Evolutionary conservation across 2,113 vertebrate genomes (phyloP).

Genomic region (Romanogobio albipinnatus): DNA sequence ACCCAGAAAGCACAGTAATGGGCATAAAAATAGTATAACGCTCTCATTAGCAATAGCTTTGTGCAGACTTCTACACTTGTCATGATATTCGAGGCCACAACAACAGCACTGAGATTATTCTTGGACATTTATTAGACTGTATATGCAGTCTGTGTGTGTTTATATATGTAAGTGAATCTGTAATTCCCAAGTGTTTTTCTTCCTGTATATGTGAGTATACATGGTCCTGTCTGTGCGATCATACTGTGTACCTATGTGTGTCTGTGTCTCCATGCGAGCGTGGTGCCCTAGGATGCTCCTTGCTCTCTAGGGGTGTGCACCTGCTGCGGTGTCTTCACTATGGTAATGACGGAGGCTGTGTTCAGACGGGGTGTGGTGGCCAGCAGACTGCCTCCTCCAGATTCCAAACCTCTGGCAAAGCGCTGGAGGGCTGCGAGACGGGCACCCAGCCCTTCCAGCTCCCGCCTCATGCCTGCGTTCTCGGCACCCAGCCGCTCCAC

Average conservation of each 20-base stretch:
- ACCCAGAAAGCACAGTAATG: conserved; percentile 58
- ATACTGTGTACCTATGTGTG: conserved; percentile 34
- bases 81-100: conserved; percentile 39
- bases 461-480: conserved; percentile 96
- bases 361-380: conserved; percentile 89
- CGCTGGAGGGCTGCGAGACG: conserved; percentile 95
- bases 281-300: conserved; percentile 73
- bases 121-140: conserved; percentile 21
- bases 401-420: conserved; percentile 91
- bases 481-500: conserved; percentile 95
- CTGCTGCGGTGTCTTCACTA: conserved; percentile 91
- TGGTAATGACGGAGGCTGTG: conserved; percentile 88
- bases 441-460: conserved; percentile 94
- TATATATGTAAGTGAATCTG: conserved; percentile 7
- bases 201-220: conserved; percentile 21
- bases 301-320: conserved; percentile 74
- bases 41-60: conserved; percentile 30
- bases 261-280: conserved; percentile 30
- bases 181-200: conserved; percentile 27
- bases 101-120: conserved; percentile 30
- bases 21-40: conserved; percentile 21
- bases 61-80: conserved; percentile 28
- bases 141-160: conserved; percentile 4
- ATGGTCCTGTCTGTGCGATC: conserved; percentile 27
- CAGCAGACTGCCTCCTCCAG: conserved; percentile 82